phyloP scores from a whole-genome alignment of 2,797 vertebrate species.

The Phyllotis vaccarum region DNA sequence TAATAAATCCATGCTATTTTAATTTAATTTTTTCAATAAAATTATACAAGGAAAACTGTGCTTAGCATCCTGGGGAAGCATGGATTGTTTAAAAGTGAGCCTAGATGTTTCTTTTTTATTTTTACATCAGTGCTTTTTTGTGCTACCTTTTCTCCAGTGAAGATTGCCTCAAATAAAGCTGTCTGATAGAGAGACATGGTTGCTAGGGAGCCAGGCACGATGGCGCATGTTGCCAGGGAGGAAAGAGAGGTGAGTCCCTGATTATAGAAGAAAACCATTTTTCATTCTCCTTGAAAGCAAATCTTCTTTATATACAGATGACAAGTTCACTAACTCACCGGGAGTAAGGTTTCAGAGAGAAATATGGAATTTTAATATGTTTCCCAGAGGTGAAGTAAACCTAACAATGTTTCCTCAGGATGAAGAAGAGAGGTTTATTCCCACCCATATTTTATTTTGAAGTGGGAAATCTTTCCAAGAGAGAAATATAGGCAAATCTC shows the following conservation, averaged over 20 bases:
- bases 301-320: constrained; percentile 75
- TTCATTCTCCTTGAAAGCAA: constrained; percentile 85
- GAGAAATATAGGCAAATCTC: not conserved
- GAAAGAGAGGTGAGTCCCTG: constrained; percentile 84
- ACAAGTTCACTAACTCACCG: constrained; percentile 83
- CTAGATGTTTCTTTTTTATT: constrained; percentile 61
- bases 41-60: constrained; percentile 38
- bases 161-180: constrained; percentile 81
- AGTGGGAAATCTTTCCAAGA: constrained; percentile 65
- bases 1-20: constrained; percentile 54
- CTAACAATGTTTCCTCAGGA: constrained; percentile 50
- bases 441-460: constrained; percentile 43
- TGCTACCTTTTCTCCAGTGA: constrained; percentile 40
- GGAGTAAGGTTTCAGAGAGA: constrained; percentile 79
- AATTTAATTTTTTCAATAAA: constrained; percentile 55
- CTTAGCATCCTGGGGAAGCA: not conserved
- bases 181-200: constrained; percentile 81
- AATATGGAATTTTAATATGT: constrained; percentile 78
- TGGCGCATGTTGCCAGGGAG: constrained; percentile 83
- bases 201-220: constrained; percentile 88
- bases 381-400: constrained; percentile 58
- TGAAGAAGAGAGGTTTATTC: constrained; percentile 6
- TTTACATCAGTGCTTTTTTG: constrained; percentile 47
- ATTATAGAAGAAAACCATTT: constrained; percentile 86
- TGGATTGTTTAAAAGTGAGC: not conserved